Evolutionary conservation across 1,140 invertebrate genomes (phyloP).

Genomic region (Drosophila erecta): DNA sequence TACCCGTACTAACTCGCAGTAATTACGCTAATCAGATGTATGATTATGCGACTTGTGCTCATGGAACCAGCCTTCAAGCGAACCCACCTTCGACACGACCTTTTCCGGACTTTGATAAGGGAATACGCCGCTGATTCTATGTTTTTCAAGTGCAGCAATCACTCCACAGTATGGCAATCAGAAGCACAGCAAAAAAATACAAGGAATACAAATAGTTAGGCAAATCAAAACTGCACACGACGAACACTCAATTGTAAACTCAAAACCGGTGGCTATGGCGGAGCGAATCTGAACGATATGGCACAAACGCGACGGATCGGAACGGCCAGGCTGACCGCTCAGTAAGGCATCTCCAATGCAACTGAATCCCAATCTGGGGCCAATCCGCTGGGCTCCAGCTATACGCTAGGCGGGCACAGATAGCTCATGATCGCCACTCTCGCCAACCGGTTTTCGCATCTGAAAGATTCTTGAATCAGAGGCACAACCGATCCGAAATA

Average conservation of each 20-base stretch:
- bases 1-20: not conserved
- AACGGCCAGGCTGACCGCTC: conserved; percentile 20
- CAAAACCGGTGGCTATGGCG: conserved; percentile 19
- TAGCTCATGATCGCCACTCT: not conserved
- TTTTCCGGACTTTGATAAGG: conserved; percentile 27
- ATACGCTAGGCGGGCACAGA: too few species aligned
- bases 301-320: conserved; percentile 7
- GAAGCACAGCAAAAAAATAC: not conserved
- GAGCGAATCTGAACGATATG: not conserved
- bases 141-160: not conserved
- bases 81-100: conserved; percentile 45
- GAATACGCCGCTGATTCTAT: not conserved
- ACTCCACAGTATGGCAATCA: not conserved
- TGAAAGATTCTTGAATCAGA: conserved; percentile 7
- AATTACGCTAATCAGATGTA: not conserved
- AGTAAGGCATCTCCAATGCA: conserved; percentile 24
- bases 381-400: too few species aligned
- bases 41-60: not conserved
- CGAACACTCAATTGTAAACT: not conserved
- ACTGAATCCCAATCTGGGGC: conserved; percentile 12
- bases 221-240: conserved; percentile 2
- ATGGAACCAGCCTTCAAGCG: not conserved
- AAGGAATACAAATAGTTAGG: conserved; percentile 2
- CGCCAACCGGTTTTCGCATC: conserved; percentile 14
- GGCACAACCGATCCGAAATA: not conserved